phyloP scores from a whole-genome alignment of 1,140 invertebrate species.

The Temnothorax longispinosus region DNA sequence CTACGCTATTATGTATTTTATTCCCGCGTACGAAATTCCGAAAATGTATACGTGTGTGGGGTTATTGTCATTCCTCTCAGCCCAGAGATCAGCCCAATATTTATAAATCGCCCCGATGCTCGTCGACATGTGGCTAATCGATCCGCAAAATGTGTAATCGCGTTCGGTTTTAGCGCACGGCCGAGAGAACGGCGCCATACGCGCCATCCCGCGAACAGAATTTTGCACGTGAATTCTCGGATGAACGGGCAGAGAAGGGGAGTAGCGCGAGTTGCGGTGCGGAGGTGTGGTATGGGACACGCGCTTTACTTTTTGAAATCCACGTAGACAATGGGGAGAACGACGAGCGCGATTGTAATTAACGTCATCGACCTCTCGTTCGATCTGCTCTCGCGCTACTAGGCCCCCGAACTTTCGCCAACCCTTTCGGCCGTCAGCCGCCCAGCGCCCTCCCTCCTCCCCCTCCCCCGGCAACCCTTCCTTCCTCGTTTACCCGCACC shows the following conservation, averaged over 20 bases:
- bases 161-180: slow-evolving; percentile 66
- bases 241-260: slow-evolving; percentile 33
- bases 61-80: neutral
- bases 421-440: neutral
- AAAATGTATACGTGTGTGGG: neutral
- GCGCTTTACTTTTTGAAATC: slow-evolving; percentile 74
- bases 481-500: slow-evolving; percentile 15
- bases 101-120: slow-evolving; percentile 46
- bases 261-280: slow-evolving; percentile 39
- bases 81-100: slow-evolving; percentile 52
- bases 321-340: slow-evolving; percentile 65
- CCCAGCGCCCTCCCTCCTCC: neutral
- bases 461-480: neutral
- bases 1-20: neutral
- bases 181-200: slow-evolving; percentile 56
- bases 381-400: slow-evolving; percentile 46
- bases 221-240: slow-evolving; percentile 61
- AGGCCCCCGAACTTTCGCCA: neutral
- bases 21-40: neutral
- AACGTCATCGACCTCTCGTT: slow-evolving; percentile 70
- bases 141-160: slow-evolving; percentile 70
- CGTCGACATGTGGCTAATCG: slow-evolving; percentile 57
- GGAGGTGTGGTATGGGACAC: slow-evolving; percentile 37
- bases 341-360: slow-evolving; percentile 77
- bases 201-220: slow-evolving; percentile 49